These are phyloP conservation scores for Erebia epiphron DNA, from an alignment of 2,888 invertebrate species.

Conservation along the genomic window DNA sequence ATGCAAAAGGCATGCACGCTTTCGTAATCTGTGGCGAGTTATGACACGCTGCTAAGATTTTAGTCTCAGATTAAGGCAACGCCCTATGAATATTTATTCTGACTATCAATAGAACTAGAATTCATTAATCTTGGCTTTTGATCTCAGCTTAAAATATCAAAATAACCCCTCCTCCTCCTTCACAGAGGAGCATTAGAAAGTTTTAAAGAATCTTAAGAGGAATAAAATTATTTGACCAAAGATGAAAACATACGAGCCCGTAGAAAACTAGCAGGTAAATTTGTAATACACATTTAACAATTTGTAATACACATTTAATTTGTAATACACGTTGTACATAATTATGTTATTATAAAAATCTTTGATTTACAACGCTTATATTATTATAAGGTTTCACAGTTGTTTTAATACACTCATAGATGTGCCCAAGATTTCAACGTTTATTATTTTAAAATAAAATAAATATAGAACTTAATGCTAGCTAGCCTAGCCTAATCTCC, in stretches of 20 bases:
- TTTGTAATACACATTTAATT: no score
- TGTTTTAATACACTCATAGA: background rate
- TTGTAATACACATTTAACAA: no score
- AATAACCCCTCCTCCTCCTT: background rate
- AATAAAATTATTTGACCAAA: background rate
- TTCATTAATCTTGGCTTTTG: background rate
- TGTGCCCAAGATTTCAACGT: no score
- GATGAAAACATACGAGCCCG: background rate
- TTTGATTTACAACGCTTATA: background rate
- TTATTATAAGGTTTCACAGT: background rate
- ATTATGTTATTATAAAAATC: background rate
- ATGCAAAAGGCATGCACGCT: slow-evolving; percentile 20
- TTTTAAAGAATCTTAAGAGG: background rate
- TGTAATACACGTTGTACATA: no score
- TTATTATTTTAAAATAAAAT: no score
- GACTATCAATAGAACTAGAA: background rate
- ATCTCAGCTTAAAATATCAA: background rate
- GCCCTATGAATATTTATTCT: slow-evolving; percentile 4
- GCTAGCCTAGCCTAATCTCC: no score
- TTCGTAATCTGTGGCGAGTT: slow-evolving; percentile 21
- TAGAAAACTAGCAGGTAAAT: background rate
- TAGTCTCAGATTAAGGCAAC: background rate
- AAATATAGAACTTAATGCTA: no score
- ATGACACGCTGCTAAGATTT: slow-evolving; percentile 1
- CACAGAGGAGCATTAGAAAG: background rate